Percentiles rank a stretch among this genome's conserved stretches.
phyloP scores from a whole-genome alignment of 2,113 vertebrate species.

The Saimiri boliviensis region DNA sequence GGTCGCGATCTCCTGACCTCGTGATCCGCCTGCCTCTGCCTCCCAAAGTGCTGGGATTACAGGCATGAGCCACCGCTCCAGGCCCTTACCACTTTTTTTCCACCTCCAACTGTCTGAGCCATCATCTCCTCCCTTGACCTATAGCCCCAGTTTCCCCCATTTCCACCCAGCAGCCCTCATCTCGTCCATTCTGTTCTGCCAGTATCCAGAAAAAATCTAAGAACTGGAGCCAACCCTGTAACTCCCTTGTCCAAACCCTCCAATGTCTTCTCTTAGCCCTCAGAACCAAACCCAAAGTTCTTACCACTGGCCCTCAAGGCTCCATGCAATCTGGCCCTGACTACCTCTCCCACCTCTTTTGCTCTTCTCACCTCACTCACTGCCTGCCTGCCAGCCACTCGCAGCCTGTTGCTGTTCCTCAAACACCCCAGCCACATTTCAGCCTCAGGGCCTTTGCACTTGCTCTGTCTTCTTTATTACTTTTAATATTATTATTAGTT shows the following conservation, averaged over 20 bases:
- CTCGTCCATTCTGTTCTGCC: background rate
- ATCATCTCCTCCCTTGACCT: background rate
- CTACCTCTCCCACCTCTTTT: background rate
- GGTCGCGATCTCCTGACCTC: too few relatives aligned
- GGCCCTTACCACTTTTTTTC: background rate
- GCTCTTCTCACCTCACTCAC: fast-evolving
- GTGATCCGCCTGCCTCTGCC: too few relatives aligned
- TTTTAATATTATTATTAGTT: too few relatives aligned
- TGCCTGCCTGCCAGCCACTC: background rate
- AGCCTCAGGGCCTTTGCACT: background rate
- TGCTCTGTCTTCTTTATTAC: background rate
- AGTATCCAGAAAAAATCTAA: background rate
- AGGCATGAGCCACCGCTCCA: too few relatives aligned
- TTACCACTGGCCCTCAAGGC: background rate
- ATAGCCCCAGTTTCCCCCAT: background rate
- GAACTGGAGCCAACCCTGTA: background rate
- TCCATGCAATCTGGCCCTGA: background rate
- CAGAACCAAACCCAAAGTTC: background rate
- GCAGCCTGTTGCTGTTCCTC: background rate
- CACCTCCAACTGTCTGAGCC: background rate
- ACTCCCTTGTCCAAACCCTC: background rate
- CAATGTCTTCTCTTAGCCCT: background rate
- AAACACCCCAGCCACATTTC: background rate
- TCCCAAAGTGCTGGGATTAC: too few relatives aligned
- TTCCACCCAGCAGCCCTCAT: background rate